Conservation (phyloP, 2,113 vertebrate genomes). For the Malurus alboscapulatus region DNA sequence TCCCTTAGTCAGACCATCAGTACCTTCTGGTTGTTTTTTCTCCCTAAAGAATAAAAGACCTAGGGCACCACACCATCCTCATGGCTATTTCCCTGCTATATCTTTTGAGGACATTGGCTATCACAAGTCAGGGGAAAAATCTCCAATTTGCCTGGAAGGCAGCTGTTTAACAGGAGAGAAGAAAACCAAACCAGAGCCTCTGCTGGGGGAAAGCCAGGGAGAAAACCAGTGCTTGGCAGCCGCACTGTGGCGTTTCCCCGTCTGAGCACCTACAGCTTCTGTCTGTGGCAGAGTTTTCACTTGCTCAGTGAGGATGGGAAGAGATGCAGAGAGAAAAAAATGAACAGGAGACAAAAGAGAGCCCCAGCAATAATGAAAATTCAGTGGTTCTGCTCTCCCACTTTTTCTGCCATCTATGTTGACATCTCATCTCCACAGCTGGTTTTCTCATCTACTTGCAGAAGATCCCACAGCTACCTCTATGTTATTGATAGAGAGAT, state of each 20-base stretch:
- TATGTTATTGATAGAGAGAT: background rate
- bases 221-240: background rate
- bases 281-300: background rate
- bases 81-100: background rate
- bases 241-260: accelerated
- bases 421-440: background rate
- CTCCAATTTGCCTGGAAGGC: background rate
- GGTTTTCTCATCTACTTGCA: background rate
- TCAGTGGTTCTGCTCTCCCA: background rate
- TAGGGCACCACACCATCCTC: background rate
- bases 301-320: background rate
- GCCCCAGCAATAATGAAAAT: background rate
- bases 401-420: background rate
- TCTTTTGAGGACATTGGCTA: background rate
- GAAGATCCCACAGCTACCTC: background rate
- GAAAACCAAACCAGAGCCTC: background rate
- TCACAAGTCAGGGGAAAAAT: background rate
- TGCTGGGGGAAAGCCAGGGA: background rate
- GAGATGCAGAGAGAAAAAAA: background rate
- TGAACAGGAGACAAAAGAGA: background rate
- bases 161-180: background rate
- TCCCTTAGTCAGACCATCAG: background rate
- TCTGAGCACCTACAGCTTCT: background rate
- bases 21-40: background rate
- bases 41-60: background rate